Evolutionary conservation across 2,888 invertebrate species (phyloP).

Genomic region (Nephrotoma guestfalica): DNA sequence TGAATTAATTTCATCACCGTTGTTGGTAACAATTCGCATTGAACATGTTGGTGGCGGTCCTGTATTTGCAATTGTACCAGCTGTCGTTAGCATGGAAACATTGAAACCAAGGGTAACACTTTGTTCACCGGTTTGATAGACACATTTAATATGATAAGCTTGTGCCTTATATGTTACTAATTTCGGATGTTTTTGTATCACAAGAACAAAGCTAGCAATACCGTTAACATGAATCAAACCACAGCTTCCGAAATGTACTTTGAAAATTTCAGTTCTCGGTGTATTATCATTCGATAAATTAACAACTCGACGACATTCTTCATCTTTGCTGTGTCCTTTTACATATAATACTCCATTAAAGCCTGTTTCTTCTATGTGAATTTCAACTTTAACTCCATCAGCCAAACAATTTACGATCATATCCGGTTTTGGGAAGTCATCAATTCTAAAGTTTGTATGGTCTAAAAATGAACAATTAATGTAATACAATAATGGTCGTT

Average conservation of each 20-base stretch:
- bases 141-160: slow-evolving; percentile 91
- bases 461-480: slow-evolving; percentile 17
- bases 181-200: slow-evolving; percentile 93
- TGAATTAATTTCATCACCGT: slow-evolving; percentile 76
- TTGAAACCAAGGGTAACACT: slow-evolving; percentile 87
- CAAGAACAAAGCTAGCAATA: slow-evolving; percentile 81
- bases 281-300: slow-evolving; percentile 54
- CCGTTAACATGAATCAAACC: slow-evolving; percentile 85
- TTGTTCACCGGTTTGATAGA: slow-evolving; percentile 87
- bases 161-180: slow-evolving; percentile 88
- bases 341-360: slow-evolving; percentile 87
- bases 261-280: slow-evolving; percentile 60
- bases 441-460: slow-evolving; percentile 46
- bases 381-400: slow-evolving; percentile 78
- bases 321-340: slow-evolving; percentile 88
- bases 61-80: slow-evolving; percentile 88
- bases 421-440: slow-evolving; percentile 64
- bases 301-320: slow-evolving; percentile 70
- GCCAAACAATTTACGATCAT: slow-evolving; percentile 81
- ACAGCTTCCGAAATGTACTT: slow-evolving; percentile 81
- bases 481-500: not conserved
- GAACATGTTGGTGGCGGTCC: slow-evolving; percentile 86
- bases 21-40: slow-evolving; percentile 79
- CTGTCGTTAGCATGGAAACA: slow-evolving; percentile 88
- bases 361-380: slow-evolving; percentile 52